Evolutionary conservation across 2,797 vertebrate species (phyloP), one percentile per base, ranked within the genome.

Genomic region (Peromyscus eremicus): DNA sequence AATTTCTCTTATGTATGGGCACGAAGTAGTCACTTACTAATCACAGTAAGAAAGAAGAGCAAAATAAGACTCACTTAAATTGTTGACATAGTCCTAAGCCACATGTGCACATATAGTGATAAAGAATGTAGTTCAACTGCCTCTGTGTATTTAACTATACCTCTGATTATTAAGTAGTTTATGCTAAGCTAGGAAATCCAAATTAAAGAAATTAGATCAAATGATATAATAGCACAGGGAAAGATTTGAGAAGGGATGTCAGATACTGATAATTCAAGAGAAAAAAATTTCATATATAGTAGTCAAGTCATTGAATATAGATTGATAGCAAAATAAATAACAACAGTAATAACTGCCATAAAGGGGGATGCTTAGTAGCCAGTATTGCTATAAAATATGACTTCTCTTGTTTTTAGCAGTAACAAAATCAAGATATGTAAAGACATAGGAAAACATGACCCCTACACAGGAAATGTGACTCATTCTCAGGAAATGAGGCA

Each of bases 261-360:
- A 91, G 75, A 87, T 29, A 49, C 46, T 52, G 4, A 34, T 0
- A 82, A 43, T n/a, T 3, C 34, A 88, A 37, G 21, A 91, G 23
- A 90, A 82, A 90, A 82, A n/a, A 6, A 83, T 17, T 88, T 29
- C 16, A 83, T 43, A 32, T 43, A 88, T 14, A n/a, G 1, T 21
- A 94, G 43, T 6, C 46, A 92, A 62, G 13, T 82, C 32, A 94
- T 46, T 87, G 73, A 96, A 57, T 16, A 86, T 80, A 76, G 92
- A 94, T 89, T 80, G 46, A 43, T 52, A 55, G 17, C 0, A 37
- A 93, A 93, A 79, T 64, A 91, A 81, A 52, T 55, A 91, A 70
- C 13, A 89, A 92, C 70, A 93, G 3, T 5, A 89, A n/a, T 3
- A 49, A 49, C 19, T 19, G 12, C 2, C 34, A 77, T 19, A 29